phyloP scores from a whole-genome alignment of 2,113 vertebrate genomes.

The Rattus norvegicus region GRCr8 NC_086024.1:12515001-12515500 shows the following conservation, averaged over 20 bases:
- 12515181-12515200: background rate
- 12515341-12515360: background rate
- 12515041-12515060: background rate
- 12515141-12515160: background rate
- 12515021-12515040: background rate
- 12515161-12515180: background rate
- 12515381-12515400: background rate
- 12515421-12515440: background rate
- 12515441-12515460: background rate
- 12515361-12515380: background rate
- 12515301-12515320: background rate
- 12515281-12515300: background rate
- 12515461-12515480: background rate
- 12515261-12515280: background rate
- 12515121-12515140: background rate
- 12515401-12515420: background rate
- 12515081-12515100: background rate
- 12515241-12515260: background rate
- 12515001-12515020: background rate
- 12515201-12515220: background rate
- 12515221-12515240: background rate
- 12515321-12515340: slow-evolving; percentile 5
- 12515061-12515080: background rate
- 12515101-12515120: background rate
- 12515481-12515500: background rate